These are phyloP conservation scores for Trogon melanurus DNA, from an alignment of 2,113 vertebrate species.

Conservation along the genomic window DNA sequence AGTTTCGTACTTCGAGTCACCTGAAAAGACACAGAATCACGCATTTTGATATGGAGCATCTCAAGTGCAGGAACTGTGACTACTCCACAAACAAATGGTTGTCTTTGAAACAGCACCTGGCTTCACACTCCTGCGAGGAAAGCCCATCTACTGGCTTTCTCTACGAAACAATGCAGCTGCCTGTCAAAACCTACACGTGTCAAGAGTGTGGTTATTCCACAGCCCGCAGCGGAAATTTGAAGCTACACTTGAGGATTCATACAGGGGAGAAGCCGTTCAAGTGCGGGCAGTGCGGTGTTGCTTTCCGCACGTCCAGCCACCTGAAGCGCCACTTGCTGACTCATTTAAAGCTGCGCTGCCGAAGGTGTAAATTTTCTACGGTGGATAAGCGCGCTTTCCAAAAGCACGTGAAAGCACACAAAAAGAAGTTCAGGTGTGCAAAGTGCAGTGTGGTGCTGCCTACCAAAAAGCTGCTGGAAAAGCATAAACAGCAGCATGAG, in stretches of 20 bases:
- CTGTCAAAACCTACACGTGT: constrained; percentile 22
- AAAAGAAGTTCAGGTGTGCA: background rate
- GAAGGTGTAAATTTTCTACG: constrained; percentile 1
- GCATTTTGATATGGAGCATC: background rate
- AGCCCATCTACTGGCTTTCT: background rate
- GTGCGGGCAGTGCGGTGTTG: background rate
- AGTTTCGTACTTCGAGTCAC: constrained; percentile 60
- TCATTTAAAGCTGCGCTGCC: background rate
- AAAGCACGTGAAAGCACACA: background rate
- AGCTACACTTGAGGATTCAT: constrained; percentile 45
- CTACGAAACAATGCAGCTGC: background rate
- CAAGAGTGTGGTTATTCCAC: constrained; percentile 58
- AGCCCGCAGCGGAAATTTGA: constrained; percentile 1
- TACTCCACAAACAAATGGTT: constrained; percentile 43
- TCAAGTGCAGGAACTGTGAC: constrained; percentile 38
- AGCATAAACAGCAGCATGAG: background rate
- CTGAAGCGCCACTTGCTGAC: constrained; percentile 50
- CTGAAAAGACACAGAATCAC: constrained; percentile 38
- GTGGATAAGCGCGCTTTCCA: background rate
- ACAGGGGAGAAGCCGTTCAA: constrained; percentile 49
- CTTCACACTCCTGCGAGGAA: background rate
- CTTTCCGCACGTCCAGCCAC: constrained; percentile 67
- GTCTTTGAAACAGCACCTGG: constrained; percentile 38
- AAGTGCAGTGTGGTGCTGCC: background rate
- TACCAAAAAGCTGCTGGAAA: background rate